A percentile compares a stretch with the other conserved stretches of the same genome.
Evolutionary conservation across 2,113 vertebrate species (phyloP).

Genomic region (Megaceryle torquata): DNA sequence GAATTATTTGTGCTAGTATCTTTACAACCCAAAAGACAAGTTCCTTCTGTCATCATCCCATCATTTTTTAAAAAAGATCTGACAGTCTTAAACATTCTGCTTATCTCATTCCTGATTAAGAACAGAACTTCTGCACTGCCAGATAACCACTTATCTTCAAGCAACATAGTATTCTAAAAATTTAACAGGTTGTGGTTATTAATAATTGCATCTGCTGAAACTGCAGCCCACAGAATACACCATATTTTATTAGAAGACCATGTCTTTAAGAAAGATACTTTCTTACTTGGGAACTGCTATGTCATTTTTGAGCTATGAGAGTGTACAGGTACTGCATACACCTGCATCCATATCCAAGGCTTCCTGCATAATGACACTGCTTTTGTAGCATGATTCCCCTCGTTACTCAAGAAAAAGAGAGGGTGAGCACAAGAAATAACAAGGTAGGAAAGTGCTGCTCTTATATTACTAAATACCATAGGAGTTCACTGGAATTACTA

Average conservation of each 20-base stretch:
- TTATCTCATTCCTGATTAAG: conserved; percentile 37
- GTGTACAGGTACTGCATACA: background rate
- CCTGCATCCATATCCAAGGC: background rate
- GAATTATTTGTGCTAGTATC: conserved; percentile 30
- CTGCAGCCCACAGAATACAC: background rate
- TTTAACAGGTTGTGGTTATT: background rate
- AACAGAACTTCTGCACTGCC: conserved; percentile 32
- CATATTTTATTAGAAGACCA: background rate
- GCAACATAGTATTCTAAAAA: conserved; percentile 33
- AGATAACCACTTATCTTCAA: conserved; percentile 50
- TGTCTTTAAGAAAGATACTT: background rate
- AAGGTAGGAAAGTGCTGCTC: background rate
- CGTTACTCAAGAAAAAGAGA: background rate
- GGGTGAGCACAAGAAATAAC: background rate
- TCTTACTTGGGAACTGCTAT: background rate
- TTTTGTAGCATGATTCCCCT: background rate
- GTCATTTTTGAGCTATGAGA: background rate
- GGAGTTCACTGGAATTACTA: background rate
- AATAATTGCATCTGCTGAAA: background rate
- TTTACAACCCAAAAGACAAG: background rate
- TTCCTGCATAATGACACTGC: background rate
- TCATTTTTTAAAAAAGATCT: conserved; percentile 39
- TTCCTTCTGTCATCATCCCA: background rate
- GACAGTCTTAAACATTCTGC: conserved; percentile 40
- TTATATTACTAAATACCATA: background rate